A percentile compares a stretch with the other conserved stretches of the same genome.
phyloP scores from a whole-genome alignment of 2,797 vertebrate species.

The Arctocebus calabarensis region DNA sequence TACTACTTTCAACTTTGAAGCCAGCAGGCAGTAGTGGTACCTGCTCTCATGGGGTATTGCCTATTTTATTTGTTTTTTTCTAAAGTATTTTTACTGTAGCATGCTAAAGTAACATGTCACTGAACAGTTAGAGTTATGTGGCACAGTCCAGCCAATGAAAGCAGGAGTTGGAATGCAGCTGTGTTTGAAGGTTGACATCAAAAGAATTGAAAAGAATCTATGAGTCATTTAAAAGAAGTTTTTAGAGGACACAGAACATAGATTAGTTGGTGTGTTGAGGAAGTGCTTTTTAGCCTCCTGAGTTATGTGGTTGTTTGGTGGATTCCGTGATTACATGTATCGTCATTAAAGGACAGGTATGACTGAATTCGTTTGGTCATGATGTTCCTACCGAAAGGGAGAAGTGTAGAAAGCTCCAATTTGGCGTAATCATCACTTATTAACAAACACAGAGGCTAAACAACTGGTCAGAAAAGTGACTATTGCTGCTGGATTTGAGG shows the following conservation, averaged over 20 bases:
- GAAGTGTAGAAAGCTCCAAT: neutral
- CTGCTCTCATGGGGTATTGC: constrained; percentile 59
- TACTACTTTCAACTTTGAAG: constrained; percentile 60
- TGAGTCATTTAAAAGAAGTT: neutral
- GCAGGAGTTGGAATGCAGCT: constrained; percentile 49
- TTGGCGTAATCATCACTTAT: neutral
- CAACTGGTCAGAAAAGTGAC: neutral
- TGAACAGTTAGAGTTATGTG: constrained; percentile 71
- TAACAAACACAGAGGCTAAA: neutral
- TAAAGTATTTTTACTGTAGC: constrained; percentile 62
- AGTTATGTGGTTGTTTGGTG: neutral
- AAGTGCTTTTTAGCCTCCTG: neutral
- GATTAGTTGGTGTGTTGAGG: neutral
- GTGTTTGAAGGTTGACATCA: neutral
- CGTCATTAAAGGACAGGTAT: neutral
- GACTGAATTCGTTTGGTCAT: neutral
- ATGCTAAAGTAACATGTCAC: constrained; percentile 69
- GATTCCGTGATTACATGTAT: neutral
- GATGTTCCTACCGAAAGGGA: neutral
- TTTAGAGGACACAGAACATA: neutral
- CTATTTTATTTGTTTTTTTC: constrained; percentile 73
- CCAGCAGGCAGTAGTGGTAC: constrained; percentile 58
- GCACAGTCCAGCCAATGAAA: constrained; percentile 68
- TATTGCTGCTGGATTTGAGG: neutral
- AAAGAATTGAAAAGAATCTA: neutral